Conservation (phyloP, 2,113 vertebrate genomes). For the Rattus rattus region DNA sequence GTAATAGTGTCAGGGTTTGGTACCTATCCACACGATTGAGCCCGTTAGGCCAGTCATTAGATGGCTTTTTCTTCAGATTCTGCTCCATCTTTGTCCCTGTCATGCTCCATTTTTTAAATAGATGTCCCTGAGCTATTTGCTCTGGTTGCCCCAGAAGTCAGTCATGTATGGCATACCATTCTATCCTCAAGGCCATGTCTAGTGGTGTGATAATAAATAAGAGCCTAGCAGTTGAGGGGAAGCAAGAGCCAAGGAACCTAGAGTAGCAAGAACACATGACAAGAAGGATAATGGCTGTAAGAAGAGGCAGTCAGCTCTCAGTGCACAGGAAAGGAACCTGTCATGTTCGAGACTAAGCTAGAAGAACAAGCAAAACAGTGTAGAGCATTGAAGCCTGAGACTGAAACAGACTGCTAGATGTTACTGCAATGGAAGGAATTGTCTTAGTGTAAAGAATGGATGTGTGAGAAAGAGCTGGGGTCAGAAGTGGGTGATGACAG, state of each 20-base stretch:
- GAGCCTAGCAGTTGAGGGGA: fast-evolving
- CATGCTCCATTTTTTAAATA: too few species aligned
- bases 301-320: too few species aligned
- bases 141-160: not conserved
- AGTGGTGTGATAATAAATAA: not conserved
- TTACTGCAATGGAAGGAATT: too few species aligned
- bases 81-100: too few species aligned
- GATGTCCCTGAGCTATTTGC: not conserved
- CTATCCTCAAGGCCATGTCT: not conserved
- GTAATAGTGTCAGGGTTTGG: too few species aligned
- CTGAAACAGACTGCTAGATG: not conserved
- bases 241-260: fast-evolving
- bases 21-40: too few species aligned
- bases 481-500: not conserved
- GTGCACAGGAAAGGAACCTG: not conserved
- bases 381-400: not conserved
- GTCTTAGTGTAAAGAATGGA: fast-evolving
- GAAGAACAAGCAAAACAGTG: not conserved
- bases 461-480: not conserved
- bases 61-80: too few species aligned
- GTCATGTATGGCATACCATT: not conserved
- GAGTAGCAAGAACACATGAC: fast-evolving
- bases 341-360: too few species aligned
- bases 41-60: too few species aligned
- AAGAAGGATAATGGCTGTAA: not conserved